phyloP scores from a whole-genome alignment of 2,113 vertebrate species.

The Zingel zingel region DNA sequence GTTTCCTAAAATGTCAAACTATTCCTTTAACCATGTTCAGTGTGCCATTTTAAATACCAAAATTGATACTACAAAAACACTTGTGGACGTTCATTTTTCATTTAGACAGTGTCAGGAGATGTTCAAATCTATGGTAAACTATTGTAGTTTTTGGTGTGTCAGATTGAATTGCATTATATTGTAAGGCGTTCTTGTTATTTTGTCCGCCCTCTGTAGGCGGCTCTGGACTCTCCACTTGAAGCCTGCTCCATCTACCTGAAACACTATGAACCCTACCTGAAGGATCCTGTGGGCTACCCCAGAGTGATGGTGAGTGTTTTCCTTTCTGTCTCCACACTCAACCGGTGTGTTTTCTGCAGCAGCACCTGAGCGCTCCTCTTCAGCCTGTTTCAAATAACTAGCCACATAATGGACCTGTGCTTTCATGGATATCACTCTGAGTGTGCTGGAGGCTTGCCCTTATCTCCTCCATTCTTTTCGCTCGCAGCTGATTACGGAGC shows the following conservation, averaged over 20 bases:
- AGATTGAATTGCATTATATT: not conserved
- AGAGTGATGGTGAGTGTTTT: constrained; percentile 88
- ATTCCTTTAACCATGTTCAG: not conserved
- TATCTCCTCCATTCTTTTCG: constrained; percentile 48
- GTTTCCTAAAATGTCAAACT: not conserved
- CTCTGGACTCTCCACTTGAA: constrained; percentile 89
- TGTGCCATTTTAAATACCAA: not conserved
- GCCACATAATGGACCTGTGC: constrained; percentile 49
- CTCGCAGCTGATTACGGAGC: constrained; percentile 54
- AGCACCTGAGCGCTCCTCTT: constrained; percentile 37
- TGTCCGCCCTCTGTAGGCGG: constrained; percentile 81
- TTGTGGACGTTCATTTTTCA: not conserved
- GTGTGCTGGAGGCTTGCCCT: constrained; percentile 46
- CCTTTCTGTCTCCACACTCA: not conserved
- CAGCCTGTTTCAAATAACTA: constrained; percentile 45
- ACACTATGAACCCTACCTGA: constrained; percentile 92
- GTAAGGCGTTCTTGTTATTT: constrained; percentile 8
- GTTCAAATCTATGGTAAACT: not conserved
- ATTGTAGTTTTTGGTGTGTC: not conserved
- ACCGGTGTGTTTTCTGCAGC: not conserved
- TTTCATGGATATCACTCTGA: constrained; percentile 48
- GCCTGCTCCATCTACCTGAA: constrained; percentile 88
- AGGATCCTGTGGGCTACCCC: constrained; percentile 91
- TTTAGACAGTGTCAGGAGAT: not conserved
- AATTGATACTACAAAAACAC: not conserved